These are phyloP conservation scores for Microhierax caerulescens DNA, from an alignment of 2,797 vertebrate species.

Conservation along the genomic window DNA sequence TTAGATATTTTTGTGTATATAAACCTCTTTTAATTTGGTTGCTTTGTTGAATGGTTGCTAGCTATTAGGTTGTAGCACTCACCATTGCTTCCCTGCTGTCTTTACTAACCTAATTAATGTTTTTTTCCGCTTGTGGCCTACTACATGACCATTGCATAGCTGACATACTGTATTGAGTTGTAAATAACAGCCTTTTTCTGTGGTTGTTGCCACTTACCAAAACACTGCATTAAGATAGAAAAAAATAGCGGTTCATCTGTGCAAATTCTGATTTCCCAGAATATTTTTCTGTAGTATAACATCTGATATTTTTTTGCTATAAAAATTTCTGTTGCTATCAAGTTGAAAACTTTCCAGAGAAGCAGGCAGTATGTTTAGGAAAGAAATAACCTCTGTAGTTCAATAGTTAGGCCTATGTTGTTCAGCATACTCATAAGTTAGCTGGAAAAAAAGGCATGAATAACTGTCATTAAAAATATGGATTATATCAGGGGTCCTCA, in stretches of 20 bases:
- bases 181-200: background rate
- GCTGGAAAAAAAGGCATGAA: background rate
- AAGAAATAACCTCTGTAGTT: background rate
- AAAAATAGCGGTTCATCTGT: background rate
- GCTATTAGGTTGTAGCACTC: background rate
- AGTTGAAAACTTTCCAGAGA: background rate
- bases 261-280: background rate
- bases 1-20: background rate
- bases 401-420: background rate
- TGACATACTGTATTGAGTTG: background rate
- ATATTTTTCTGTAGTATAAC: background rate
- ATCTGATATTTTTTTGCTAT: background rate
- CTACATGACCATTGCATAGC: background rate
- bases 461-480: background rate
- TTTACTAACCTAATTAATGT: background rate
- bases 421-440: background rate
- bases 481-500: too few relatives aligned
- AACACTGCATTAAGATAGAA: background rate
- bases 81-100: background rate
- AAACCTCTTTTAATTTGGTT: background rate
- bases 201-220: background rate
- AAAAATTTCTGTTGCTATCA: background rate
- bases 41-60: background rate
- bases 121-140: background rate
- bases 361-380: background rate